phyloP scores from a whole-genome alignment of 2,888 invertebrate species.

The Strigamia maritima region DNA sequence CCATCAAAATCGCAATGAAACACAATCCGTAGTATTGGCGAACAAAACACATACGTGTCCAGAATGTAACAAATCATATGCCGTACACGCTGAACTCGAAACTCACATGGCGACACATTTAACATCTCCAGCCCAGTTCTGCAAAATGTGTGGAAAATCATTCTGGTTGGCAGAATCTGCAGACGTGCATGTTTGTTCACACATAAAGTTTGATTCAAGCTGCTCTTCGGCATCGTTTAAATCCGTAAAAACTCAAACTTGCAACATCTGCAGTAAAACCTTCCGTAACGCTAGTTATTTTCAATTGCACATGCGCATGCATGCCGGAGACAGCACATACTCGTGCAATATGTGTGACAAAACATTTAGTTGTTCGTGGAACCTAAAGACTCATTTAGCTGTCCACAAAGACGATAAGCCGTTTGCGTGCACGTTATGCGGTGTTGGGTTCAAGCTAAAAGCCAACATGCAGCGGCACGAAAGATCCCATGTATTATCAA shows the following conservation, averaged over 20 bases:
- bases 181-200: slow-evolving; percentile 12
- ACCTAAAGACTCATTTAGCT: slow-evolving; percentile 36
- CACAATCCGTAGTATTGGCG: not conserved
- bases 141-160: slow-evolving; percentile 2
- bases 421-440: slow-evolving; percentile 28
- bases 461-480: slow-evolving; percentile 37
- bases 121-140: not conserved
- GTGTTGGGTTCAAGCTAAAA: slow-evolving; percentile 35
- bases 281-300: slow-evolving; percentile 35
- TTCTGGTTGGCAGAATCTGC: slow-evolving; percentile 13
- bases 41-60: slow-evolving; percentile 49
- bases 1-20: slow-evolving; percentile 46
- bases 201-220: not conserved
- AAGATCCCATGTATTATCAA: slow-evolving; percentile 28
- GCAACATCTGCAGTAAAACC: slow-evolving; percentile 26
- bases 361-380: slow-evolving; percentile 38
- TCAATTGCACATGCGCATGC: slow-evolving; percentile 35
- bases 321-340: slow-evolving; percentile 33
- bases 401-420: slow-evolving; percentile 36
- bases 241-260: slow-evolving; percentile 5
- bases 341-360: slow-evolving; percentile 30
- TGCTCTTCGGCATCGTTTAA: not conserved
- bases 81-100: not conserved
- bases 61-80: not conserved
- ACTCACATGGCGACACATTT: not conserved